Base-by-base conservation (phyloP, 2,797 vertebrate species). In the Astyanax mexicanus region DNA sequence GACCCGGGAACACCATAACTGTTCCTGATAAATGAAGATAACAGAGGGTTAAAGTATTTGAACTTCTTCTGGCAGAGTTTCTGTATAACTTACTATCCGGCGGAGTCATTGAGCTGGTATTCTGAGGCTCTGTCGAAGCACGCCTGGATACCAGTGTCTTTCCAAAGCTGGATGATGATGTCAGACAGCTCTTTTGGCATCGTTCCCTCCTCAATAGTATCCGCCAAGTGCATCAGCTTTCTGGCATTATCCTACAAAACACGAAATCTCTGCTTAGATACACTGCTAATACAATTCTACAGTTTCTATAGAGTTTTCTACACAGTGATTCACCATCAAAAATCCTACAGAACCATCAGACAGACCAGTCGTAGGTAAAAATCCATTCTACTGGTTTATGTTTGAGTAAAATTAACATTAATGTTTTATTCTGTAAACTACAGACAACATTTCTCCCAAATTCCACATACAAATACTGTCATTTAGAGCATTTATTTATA, bases 101-200 rank as follows among this genome's bases (percentile, higher is more conserved):
- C 98, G 0, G 98, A 99, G 87, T 99, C 98, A 0, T 99, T 99
- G 81, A 99, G 96, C 83, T 99, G 98, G 89, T 98, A 99, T 85
- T 99, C 98, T 0, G 98, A 98, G 79, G 98, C 96, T 0, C 98
- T 93, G 0, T 98, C 97, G 0, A 95, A 99, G 88, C 97, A 98
- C 0, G 90, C 95, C 89, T 99, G 96, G 79, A 99, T 98, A 23
- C 98, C 98, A 0, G 92, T 10, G 69, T 99, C 98, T 84, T 97
- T 96, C 98, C 98, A 99, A 86, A 99, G 92, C 61, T 95, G 91
- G 37, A 95, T 47, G 0, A 99, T 98, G 85, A 99, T 97, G 44
- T 98, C 97, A 0, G 96, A 86, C 93, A 99, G 75, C 87, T 99
- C 98, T 80, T 97, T 97, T 13, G 98, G 97, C 98, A 99, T 98